Percentiles rank a stretch among this genome's conserved stretches.
These are phyloP conservation scores for Homarus gammarus DNA, from an alignment of 2,888 invertebrate genomes.

Conservation along the genomic window DNA sequence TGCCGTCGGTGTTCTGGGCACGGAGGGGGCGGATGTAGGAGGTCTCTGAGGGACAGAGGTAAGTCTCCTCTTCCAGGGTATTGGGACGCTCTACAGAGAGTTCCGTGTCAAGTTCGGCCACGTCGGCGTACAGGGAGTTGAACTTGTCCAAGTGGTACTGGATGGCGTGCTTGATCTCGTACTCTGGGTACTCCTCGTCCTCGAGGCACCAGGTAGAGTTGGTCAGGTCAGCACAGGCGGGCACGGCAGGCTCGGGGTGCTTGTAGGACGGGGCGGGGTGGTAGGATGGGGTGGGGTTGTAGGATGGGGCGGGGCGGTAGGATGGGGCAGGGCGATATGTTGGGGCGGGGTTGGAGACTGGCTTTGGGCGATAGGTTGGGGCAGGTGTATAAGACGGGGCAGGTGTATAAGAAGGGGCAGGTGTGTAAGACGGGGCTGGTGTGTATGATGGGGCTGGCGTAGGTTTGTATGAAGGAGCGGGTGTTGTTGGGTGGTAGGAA, in stretches of 20 bases:
- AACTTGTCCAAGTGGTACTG: constrained; percentile 58
- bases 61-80: constrained; percentile 73
- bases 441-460: no score
- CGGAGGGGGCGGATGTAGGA: constrained; percentile 76
- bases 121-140: constrained; percentile 75
- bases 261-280: constrained; percentile 26
- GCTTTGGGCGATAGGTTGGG: constrained; percentile 15
- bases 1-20: constrained; percentile 76
- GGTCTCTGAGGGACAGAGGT: constrained; percentile 76
- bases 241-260: constrained; percentile 70
- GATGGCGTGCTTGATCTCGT: constrained; percentile 71
- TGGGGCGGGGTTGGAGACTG: not conserved
- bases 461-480: not conserved
- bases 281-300: not conserved
- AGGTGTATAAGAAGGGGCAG: not conserved
- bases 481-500: not conserved
- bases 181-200: constrained; percentile 60
- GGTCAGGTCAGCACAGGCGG: constrained; percentile 75
- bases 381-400: constrained; percentile 1
- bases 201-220: constrained; percentile 70
- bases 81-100: constrained; percentile 76
- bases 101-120: constrained; percentile 74
- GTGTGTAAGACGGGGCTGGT: not conserved
- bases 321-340: constrained; percentile 26
- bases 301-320: not conserved